Base-by-base conservation (phyloP, 2,888 invertebrate genomes). In the Drosophila imparisetae region DNA sequence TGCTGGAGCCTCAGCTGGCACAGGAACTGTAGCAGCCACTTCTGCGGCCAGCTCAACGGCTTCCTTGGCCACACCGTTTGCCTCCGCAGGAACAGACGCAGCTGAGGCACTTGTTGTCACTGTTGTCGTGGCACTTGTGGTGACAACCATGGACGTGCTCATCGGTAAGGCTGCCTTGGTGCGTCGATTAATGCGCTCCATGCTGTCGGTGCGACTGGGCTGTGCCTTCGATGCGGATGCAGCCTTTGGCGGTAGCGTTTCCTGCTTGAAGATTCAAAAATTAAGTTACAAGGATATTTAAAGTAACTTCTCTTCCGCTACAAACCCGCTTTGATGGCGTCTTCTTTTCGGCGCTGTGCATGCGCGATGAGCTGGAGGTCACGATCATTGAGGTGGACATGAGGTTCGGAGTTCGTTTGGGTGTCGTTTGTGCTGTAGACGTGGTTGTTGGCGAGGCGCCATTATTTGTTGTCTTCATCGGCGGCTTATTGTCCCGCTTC, bases 401-500 rank as follows among this genome's bases (percentile, higher is more conserved):
- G 72, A 91, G 83, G 81, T 92, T 91, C 70, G 86, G 83, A 81
- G 91, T 87, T 89, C 93, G 92, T 91, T 93, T 92, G 81, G 93
- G 93, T 66, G 94, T 93, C 70, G 93, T 93, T 91, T 92, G 92
- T 91, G 90, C 91, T 90, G 89, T 90, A 79, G 77, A 81, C 78
- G 83, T 85, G 65, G 90, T 63, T 79, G 88, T 63, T 79, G 88
- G 86, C 71, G 91, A 90, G 64, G 83, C 77, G 52, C 84, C 77
- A 24, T 34, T 49, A 21, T 50, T 58, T 72, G 90, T 83, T 69
- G 87, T 90, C 79, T 92, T 92, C 18, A 94, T 88, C 66, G 94
- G 94, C 75, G 94, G 94, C 91, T 93, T 91, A 52, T 91, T 94
- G 55, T 92, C 93, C 77, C 93, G 93, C 73, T 92, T 93, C 63